Evolutionary conservation across 2,797 vertebrate species (phyloP), one percentile per base, ranked within the genome.

Genomic region (Aldrovandia affinis): DNA sequence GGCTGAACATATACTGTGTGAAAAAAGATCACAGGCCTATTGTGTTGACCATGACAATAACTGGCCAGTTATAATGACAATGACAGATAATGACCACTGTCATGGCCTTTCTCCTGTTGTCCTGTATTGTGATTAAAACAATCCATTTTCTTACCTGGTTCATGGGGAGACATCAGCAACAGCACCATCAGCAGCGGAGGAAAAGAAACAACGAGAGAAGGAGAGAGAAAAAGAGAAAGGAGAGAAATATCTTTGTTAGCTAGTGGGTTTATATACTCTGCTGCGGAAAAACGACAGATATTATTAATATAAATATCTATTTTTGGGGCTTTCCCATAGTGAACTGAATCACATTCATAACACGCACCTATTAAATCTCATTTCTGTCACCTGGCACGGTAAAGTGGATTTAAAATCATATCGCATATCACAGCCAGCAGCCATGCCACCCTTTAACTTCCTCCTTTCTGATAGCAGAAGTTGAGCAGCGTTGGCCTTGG

Each of bases 101-200:
- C 30, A 70, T 15, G 12, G 65, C 30, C 65, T 3, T 70, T 9
- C 65, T 39, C 12, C 65, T 70, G 12, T 12, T 36, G n/a, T n/a
- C n/a, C n/a, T n/a, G n/a, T n/a, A 36, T 14, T 15, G 30, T 70
- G 33, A 4, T 42, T 44, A n/a, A 42, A 84, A 39, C 3, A 87
- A 61, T 12, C 47, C 0, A 65, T 63, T 86, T 86, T 87, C 92
- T 94, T 93, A 95, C 94, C 94, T 95, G 90, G 55, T 81, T 80
- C 39, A 82, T 57, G 73, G 36, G 0, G 28, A 85, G 85, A 70
- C 50, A 77, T 25, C 22, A 52, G 81, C 47, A 83, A 83, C 75
- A 47, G 7, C 50, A 75, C 14, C 86, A 82, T 42, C 82, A 86
- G 79, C 30, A 70, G 81, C 30, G 15, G 54, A 2, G 25, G 82